These are phyloP conservation scores for Oeneis ivallda DNA, from an alignment of 2,888 invertebrate species.

Conservation along the genomic window DNA sequence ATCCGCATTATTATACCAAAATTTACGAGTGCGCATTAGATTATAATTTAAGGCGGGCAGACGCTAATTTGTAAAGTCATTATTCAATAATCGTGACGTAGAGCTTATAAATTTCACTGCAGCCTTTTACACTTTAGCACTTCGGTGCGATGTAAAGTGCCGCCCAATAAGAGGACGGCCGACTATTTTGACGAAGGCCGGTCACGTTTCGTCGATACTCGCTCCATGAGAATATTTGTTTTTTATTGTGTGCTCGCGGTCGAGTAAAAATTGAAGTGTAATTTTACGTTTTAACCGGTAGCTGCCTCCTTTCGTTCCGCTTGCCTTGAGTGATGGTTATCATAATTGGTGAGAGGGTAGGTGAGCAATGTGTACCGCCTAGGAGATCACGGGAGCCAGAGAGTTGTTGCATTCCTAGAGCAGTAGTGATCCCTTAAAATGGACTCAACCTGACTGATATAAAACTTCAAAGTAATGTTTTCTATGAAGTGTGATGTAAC, in stretches of 20 bases:
- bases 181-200: conserved; percentile 80
- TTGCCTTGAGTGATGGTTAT: conserved; percentile 81
- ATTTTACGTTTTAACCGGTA: conserved; percentile 80
- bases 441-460: neutral
- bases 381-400: conserved; percentile 60
- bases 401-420: neutral
- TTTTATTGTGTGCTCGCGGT: conserved; percentile 77
- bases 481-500: neutral
- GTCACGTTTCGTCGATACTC: conserved; percentile 81
- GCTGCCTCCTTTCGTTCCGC: conserved; percentile 82
- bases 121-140: conserved; percentile 81
- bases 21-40: conserved; percentile 46
- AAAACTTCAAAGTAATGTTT: neutral
- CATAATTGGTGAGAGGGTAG: conserved; percentile 80
- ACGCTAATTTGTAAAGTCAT: conserved; percentile 71
- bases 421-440: neutral
- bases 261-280: conserved; percentile 80
- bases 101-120: conserved; percentile 76
- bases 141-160: conserved; percentile 70
- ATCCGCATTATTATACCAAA: conserved; percentile 44
- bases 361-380: conserved; percentile 65
- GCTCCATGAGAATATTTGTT: conserved; percentile 81
- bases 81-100: conserved; percentile 79
- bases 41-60: conserved; percentile 58
- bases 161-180: conserved; percentile 77